phyloP scores from a whole-genome alignment of 2,113 vertebrate genomes.

The Crotalus viridis region DNA sequence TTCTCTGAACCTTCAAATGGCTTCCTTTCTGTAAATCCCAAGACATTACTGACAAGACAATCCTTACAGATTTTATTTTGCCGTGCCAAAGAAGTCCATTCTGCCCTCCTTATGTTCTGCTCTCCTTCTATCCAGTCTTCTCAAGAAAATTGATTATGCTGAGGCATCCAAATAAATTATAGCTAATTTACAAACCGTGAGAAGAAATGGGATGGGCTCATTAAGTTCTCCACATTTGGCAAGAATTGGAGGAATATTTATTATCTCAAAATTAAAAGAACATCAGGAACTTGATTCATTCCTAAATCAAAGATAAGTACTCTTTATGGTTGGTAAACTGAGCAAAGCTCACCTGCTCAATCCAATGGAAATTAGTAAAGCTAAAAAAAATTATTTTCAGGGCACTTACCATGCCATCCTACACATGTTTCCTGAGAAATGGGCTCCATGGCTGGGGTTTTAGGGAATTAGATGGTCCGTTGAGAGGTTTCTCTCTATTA shows the following conservation, averaged over 20 bases:
- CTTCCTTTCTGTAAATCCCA: neutral
- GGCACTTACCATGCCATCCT: neutral
- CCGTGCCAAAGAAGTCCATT: neutral
- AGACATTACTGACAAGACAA: conserved; percentile 34
- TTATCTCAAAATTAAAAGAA: conserved; percentile 12
- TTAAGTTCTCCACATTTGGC: conserved; percentile 33
- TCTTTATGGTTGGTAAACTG: neutral
- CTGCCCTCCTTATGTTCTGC: conserved; percentile 50
- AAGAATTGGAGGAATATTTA: neutral
- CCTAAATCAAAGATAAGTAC: conserved; percentile 17
- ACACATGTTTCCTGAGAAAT: neutral
- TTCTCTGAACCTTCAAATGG: neutral
- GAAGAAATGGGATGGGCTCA: conserved; percentile 44
- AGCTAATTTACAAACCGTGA: conserved; percentile 40
- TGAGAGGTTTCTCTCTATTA: neutral
- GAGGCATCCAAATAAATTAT: conserved; percentile 57
- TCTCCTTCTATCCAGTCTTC: conserved; percentile 49
- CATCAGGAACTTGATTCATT: neutral
- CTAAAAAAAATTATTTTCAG: neutral
- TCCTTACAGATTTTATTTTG: neutral
- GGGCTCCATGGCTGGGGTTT: neutral
- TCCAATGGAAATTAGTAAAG: neutral
- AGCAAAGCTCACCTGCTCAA: neutral
- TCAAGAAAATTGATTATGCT: conserved; percentile 31
- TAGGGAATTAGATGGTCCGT: neutral